Conservation (phyloP, 2,113 vertebrate genomes). For the Cynopterus brachyotis region DNA sequence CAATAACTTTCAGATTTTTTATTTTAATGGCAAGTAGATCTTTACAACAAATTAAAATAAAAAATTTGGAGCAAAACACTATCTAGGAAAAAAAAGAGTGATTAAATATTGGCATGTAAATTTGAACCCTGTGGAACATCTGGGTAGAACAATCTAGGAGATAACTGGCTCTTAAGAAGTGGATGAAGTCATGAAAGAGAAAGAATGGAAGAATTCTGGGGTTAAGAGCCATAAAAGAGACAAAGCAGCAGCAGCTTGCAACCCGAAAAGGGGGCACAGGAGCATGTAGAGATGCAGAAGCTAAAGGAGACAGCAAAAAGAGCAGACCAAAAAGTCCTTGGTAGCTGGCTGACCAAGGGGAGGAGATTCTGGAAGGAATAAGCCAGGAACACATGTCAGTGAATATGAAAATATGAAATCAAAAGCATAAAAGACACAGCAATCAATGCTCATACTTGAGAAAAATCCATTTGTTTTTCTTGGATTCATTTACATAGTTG, state of each 20-base stretch:
- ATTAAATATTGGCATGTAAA: background rate
- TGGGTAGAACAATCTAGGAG: background rate
- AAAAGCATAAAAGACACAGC: background rate
- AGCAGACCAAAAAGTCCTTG: background rate
- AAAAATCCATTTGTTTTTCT: background rate
- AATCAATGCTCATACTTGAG: background rate
- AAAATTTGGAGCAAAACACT: background rate
- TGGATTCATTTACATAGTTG: background rate
- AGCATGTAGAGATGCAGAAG: background rate
- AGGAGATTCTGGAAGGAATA: background rate
- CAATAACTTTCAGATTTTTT: background rate
- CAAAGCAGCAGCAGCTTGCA: background rate
- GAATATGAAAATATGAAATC: background rate
- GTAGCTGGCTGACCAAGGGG: background rate
- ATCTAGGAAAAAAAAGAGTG: background rate
- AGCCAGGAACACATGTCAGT: background rate
- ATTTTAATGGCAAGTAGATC: background rate
- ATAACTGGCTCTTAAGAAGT: background rate
- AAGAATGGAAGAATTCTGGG: background rate
- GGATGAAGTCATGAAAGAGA: background rate
- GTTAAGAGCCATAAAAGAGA: background rate
- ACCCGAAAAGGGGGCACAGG: background rate
- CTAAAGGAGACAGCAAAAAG: background rate
- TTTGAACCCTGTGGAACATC: background rate
- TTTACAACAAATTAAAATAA: background rate